Conservation (phyloP, 2,113 vertebrate species). For the Ictalurus punctatus region DNA sequence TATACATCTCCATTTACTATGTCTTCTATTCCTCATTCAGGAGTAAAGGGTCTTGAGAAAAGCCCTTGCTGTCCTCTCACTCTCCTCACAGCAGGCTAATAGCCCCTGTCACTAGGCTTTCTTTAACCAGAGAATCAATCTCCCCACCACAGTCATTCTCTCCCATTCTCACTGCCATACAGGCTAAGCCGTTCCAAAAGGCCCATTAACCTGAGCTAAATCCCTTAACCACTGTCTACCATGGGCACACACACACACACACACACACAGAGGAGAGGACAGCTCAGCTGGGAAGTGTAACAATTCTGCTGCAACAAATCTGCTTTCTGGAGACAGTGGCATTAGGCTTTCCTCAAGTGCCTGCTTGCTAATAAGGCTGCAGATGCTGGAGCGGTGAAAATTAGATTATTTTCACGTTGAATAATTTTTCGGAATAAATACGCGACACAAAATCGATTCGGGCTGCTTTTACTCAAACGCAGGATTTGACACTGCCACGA, state of each 20-base stretch:
- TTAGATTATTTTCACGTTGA: conserved; percentile 32
- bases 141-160: conserved; percentile 48
- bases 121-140: conserved; percentile 61
- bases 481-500: conserved; percentile 27
- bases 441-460: background rate
- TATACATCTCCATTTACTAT: conserved; percentile 1
- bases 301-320: conserved; percentile 32
- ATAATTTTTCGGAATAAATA: conserved; percentile 34
- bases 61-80: conserved; percentile 44
- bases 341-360: conserved; percentile 13
- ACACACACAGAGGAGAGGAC: conserved; percentile 48
- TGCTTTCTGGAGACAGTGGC: background rate
- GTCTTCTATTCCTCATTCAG: background rate
- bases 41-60: conserved; percentile 16
- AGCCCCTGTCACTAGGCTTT: conserved; percentile 52
- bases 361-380: conserved; percentile 22
- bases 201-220: conserved; percentile 59
- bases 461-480: conserved; percentile 3
- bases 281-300: conserved; percentile 30
- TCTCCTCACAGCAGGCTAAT: conserved; percentile 56
- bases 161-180: conserved; percentile 51
- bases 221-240: conserved; percentile 50
- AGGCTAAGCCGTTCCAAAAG: conserved; percentile 54
- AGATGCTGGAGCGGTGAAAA: conserved; percentile 15
- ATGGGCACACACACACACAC: conserved; percentile 41